phyloP scores from a whole-genome alignment of 2,888 invertebrate species.

The Prosapia bicincta region DNA sequence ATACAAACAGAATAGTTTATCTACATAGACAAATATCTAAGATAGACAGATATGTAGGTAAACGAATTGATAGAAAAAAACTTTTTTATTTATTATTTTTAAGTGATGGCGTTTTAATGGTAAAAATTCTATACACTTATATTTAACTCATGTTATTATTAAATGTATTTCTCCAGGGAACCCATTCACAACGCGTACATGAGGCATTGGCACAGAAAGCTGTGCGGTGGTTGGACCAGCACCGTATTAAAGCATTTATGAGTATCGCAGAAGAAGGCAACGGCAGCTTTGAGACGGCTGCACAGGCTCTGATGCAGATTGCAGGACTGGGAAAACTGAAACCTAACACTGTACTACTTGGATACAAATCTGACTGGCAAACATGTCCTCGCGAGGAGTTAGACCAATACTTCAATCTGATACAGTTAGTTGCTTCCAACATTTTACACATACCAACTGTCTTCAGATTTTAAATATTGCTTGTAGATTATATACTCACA shows the following conservation, averaged over 20 bases:
- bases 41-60: no score
- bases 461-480: no score
- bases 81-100: no score
- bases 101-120: no score
- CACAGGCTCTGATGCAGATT: constrained; percentile 79
- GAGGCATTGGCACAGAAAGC: constrained; percentile 43
- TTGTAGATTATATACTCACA: no score
- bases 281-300: constrained; percentile 68
- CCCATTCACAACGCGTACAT: constrained; percentile 42
- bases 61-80: no score
- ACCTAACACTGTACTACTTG: constrained; percentile 93
- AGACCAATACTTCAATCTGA: constrained; percentile 86
- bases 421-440: constrained; percentile 70
- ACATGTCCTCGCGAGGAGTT: constrained; percentile 69
- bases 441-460: no score
- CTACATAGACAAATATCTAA: no score
- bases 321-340: constrained; percentile 87
- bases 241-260: constrained; percentile 80
- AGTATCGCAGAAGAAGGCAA: constrained; percentile 67
- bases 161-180: constrained; percentile 41
- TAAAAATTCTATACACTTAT: no score
- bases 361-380: constrained; percentile 90
- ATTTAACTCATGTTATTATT: no score
- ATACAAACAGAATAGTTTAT: no score
- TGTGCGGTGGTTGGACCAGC: constrained; percentile 35